phyloP scores from a whole-genome alignment of 1,140 invertebrate species.

The Muscidifurax raptorellus region DNA sequence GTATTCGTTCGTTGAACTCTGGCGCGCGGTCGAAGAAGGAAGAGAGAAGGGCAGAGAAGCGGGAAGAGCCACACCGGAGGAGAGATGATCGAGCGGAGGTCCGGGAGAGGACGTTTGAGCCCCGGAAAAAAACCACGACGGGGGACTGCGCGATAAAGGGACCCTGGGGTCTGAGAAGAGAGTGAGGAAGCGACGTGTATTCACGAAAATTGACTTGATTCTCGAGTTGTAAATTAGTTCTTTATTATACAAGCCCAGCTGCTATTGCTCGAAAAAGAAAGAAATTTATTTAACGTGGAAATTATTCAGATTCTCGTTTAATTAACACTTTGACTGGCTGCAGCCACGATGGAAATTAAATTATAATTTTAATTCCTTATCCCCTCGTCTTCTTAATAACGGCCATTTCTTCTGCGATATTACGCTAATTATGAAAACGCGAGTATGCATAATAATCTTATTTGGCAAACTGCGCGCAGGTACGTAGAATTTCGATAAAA shows the following conservation, averaged over 20 bases:
- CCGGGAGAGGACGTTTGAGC: conserved; percentile 5
- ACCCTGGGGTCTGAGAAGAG: background rate
- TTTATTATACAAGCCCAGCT: background rate
- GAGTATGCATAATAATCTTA: too few relatives aligned
- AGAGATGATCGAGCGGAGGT: background rate
- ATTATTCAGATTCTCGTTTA: background rate
- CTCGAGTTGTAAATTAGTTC: background rate
- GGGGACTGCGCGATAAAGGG: conserved; percentile 16
- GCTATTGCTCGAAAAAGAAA: background rate
- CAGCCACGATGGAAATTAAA: background rate
- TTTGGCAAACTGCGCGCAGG: too few relatives aligned
- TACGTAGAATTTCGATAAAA: background rate
- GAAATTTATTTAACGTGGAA: background rate
- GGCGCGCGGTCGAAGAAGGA: background rate
- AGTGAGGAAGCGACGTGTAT: background rate
- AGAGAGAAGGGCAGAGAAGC: background rate
- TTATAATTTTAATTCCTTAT: background rate
- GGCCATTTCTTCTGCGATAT: background rate
- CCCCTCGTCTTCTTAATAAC: too few relatives aligned
- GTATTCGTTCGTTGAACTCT: conserved; percentile 44
- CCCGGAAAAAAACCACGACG: background rate
- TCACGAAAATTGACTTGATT: background rate
- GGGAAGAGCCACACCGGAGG: background rate
- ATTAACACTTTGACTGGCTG: background rate
- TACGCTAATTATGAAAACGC: too few relatives aligned